Evolutionary conservation across 2,797 vertebrate species (phyloP).

Genomic region (Mycteria americana): DNA sequence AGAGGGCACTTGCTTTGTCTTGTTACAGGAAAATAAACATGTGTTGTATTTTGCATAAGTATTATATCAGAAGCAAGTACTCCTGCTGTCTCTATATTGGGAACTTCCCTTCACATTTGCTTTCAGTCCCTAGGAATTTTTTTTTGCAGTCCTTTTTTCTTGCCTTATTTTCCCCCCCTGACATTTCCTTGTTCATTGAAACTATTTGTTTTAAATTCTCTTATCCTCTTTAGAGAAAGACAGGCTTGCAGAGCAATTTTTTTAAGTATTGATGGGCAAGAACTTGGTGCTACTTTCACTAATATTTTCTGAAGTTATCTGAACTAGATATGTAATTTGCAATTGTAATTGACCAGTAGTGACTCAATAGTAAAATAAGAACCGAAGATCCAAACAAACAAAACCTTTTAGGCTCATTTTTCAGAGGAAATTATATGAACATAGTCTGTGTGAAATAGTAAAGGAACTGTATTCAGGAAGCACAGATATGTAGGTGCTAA

Average conservation of each 20-base stretch:
- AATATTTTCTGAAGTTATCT: not conserved
- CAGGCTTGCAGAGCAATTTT: not conserved
- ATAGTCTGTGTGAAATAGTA: not conserved
- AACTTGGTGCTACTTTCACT: not conserved
- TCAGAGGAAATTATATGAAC: not conserved
- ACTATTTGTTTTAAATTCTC: not conserved
- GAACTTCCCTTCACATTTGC: not conserved
- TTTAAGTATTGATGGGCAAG: fast-evolving
- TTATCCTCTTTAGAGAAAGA: not conserved
- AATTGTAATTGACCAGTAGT: not conserved
- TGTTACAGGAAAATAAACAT: not conserved
- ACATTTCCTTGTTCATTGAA: not conserved
- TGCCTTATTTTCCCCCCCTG: not conserved
- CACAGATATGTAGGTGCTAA: not conserved
- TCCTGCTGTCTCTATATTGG: not conserved
- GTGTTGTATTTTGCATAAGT: not conserved
- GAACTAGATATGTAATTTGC: not conserved
- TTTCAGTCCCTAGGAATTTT: not conserved
- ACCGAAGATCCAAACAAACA: not conserved
- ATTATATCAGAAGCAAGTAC: not conserved
- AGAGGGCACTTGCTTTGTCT: not conserved
- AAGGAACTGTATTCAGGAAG: not conserved
- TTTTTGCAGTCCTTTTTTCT: not conserved
- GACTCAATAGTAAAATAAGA: not conserved
- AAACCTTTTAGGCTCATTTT: not conserved